Percentiles rank a stretch among this genome's conserved stretches.
phyloP scores from a whole-genome alignment of 2,888 invertebrate genomes.

The Eumerus sabulonum region DNA sequence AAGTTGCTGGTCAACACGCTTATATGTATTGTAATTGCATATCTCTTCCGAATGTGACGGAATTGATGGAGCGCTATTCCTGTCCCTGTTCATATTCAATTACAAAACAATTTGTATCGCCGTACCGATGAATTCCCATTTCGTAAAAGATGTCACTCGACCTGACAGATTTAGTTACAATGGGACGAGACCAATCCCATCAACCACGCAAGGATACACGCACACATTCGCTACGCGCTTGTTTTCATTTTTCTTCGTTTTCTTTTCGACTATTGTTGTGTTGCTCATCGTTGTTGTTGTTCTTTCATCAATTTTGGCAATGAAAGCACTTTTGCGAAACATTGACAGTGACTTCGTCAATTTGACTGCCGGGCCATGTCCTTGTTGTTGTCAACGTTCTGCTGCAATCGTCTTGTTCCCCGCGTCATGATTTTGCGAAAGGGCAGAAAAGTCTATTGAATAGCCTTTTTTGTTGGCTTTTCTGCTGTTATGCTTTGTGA shows the following conservation, averaged over 20 bases:
- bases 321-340: conserved; percentile 63
- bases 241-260: conserved; percentile 23
- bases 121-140: conserved; percentile 44
- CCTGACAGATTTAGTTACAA: conserved; percentile 50
- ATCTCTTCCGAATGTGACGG: conserved; percentile 1
- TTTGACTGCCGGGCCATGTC: conserved; percentile 56
- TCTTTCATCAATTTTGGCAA: conserved; percentile 52
- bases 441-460: too few relatives aligned
- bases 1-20: not conserved
- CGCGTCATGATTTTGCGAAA: not conserved
- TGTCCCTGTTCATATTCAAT: conserved; percentile 5
- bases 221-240: conserved; percentile 26
- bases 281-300: conserved; percentile 8
- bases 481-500: conserved; percentile 12
- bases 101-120: conserved; percentile 34
- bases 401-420: not conserved
- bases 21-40: too few relatives aligned
- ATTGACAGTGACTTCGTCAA: conserved; percentile 64
- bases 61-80: not conserved
- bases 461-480: too few relatives aligned
- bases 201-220: not conserved
- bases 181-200: conserved; percentile 19
- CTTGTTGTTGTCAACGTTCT: conserved; percentile 34
- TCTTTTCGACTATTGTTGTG: not conserved
- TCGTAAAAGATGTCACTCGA: conserved; percentile 47